Percentiles rank a stretch among this genome's conserved stretches.
Conservation (phyloP, 2,888 invertebrate species). For the Microctonus aethiopoides region DNA sequence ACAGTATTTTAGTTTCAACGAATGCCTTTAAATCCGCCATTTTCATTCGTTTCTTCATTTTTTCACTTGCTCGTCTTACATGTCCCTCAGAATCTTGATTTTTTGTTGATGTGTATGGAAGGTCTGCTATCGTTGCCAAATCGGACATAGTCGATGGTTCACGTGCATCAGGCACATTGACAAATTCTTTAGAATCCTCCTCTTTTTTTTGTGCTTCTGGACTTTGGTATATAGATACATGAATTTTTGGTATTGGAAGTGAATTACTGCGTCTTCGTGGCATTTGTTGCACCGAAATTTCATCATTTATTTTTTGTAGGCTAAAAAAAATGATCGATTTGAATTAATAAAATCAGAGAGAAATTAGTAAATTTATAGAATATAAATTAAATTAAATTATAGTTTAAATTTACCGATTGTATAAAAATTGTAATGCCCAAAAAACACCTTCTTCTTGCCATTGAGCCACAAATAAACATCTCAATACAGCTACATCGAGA, state of each 20-base stretch:
- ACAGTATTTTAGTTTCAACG: constrained; percentile 90
- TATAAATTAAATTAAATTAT: background rate
- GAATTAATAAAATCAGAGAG: background rate
- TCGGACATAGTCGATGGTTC: constrained; percentile 72
- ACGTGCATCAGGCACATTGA: constrained; percentile 81
- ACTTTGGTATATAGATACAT: constrained; percentile 86
- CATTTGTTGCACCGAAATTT: constrained; percentile 80
- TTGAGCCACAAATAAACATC: constrained; percentile 94
- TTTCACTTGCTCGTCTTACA: constrained; percentile 81
- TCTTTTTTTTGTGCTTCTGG: constrained; percentile 77
- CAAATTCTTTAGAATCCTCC: constrained; percentile 78
- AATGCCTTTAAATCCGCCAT: constrained; percentile 92
- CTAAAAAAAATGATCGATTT: constrained; percentile 65
- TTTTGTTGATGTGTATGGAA: constrained; percentile 62
- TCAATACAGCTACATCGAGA: constrained; percentile 93
- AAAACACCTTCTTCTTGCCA: constrained; percentile 99
- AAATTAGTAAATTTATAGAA: background rate
- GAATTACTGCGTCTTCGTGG: constrained; percentile 92
- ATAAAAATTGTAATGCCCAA: constrained; percentile 94
- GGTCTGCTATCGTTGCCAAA: constrained; percentile 61
- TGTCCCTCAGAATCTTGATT: constrained; percentile 67
- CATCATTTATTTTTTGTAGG: constrained; percentile 88
- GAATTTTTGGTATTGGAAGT: constrained; percentile 92
- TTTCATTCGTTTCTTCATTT: constrained; percentile 86
- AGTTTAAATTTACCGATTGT: constrained; percentile 76